phyloP scores from a whole-genome alignment of 2,888 invertebrate genomes.

The Conomelus anceps region DNA sequence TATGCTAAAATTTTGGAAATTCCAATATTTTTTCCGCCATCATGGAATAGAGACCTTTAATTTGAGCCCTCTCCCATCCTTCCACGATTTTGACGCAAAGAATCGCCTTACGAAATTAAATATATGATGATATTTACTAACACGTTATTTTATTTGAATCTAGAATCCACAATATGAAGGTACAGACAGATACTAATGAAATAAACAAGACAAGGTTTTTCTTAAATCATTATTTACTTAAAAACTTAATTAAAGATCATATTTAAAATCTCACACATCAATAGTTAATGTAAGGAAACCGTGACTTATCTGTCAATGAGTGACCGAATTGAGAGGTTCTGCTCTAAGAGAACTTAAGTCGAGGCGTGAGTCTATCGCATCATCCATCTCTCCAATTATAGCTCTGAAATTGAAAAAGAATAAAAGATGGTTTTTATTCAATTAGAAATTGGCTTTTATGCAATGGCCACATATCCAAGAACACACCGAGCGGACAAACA shows the following conservation, averaged over 20 bases:
- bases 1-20: too few relatives aligned
- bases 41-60: too few relatives aligned
- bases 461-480: not conserved
- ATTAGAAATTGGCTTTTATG: not conserved
- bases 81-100: too few relatives aligned
- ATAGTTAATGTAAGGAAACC: not conserved
- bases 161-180: too few relatives aligned
- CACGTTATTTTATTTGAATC: too few relatives aligned
- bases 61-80: too few relatives aligned
- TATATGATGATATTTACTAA: too few relatives aligned
- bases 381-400: constrained; percentile 77
- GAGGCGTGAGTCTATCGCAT: constrained; percentile 71
- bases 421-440: constrained; percentile 7
- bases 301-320: constrained; percentile 50
- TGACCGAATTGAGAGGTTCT: constrained; percentile 74
- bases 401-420: constrained; percentile 48
- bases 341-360: constrained; percentile 75
- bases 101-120: too few relatives aligned
- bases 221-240: not conserved
- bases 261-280: not conserved
- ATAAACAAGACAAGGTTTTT: not conserved
- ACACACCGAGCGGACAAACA: not conserved
- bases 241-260: not conserved
- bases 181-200: not conserved
- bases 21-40: too few relatives aligned